phyloP scores from a whole-genome alignment of 2,797 vertebrate species.

The Squalus acanthias region DNA sequence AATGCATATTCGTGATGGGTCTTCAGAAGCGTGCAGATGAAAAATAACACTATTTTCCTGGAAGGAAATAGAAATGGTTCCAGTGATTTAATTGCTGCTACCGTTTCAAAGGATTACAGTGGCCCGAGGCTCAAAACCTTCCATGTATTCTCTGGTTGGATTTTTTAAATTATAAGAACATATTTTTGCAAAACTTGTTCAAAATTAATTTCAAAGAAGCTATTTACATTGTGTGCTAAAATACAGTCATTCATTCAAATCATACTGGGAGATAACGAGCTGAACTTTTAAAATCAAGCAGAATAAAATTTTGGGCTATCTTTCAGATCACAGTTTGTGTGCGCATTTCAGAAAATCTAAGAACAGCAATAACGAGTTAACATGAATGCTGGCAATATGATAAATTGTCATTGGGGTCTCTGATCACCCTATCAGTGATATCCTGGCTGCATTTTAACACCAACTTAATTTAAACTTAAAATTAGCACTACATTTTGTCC shows the following conservation, averaged over 20 bases:
- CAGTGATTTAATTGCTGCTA: conserved; percentile 33
- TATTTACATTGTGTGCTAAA: conserved; percentile 18
- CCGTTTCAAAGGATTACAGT: conserved; percentile 24
- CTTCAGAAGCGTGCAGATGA: conserved; percentile 25
- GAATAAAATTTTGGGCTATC: not conserved
- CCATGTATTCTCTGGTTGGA: not conserved
- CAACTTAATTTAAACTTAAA: not conserved
- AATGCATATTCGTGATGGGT: not conserved
- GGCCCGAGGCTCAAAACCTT: conserved; percentile 26
- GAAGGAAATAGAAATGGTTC: conserved; percentile 26
- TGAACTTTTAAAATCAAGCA: conserved; percentile 5
- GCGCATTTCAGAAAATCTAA: not conserved
- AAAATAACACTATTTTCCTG: conserved; percentile 29
- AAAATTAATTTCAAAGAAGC: conserved; percentile 35
- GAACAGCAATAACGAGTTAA: not conserved
- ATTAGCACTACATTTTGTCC: not conserved
- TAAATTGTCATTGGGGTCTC: not conserved
- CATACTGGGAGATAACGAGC: not conserved
- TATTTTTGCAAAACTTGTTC: not conserved
- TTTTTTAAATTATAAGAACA: conserved; percentile 6
- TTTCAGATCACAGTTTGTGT: not conserved
- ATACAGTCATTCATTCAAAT: conserved; percentile 8
- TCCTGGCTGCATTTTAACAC: not conserved
- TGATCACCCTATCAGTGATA: not conserved
- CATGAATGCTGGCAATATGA: not conserved